A percentile compares a stretch with the other conserved stretches of the same genome.
Conservation (phyloP, 2,888 invertebrate genomes). For the Tenthredo notha region DNA sequence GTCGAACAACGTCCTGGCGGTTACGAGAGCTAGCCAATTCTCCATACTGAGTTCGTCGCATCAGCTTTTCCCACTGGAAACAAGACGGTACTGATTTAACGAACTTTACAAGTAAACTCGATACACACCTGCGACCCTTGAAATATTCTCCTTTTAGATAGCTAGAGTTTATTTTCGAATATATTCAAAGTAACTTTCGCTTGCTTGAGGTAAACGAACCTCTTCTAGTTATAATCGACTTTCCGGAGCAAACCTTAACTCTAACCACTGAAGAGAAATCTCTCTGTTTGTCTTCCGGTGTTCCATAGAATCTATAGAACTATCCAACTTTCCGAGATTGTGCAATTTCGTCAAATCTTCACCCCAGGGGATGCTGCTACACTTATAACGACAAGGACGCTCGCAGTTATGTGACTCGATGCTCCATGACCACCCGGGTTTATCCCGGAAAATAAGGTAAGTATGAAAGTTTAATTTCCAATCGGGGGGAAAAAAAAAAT, state of each 20-base stretch:
- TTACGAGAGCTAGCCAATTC: constrained; percentile 69
- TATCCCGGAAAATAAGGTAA: not conserved
- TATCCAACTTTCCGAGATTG: not conserved
- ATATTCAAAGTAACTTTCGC: constrained; percentile 17
- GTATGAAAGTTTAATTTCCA: constrained; percentile 67
- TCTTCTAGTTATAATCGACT: not conserved
- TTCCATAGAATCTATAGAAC: constrained; percentile 24
- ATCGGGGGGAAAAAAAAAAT: constrained; percentile 63
- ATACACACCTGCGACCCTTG: not conserved
- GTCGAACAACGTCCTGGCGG: constrained; percentile 65
- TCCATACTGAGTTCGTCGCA: constrained; percentile 70
- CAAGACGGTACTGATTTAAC: constrained; percentile 54
- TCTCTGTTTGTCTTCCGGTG: constrained; percentile 3
- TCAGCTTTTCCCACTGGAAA: constrained; percentile 71
- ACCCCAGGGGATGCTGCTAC: not conserved
- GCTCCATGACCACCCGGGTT: not conserved
- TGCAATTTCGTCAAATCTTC: constrained; percentile 16
- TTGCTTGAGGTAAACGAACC: not conserved
- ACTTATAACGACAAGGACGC: constrained; percentile 19
- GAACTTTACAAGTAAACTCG: constrained; percentile 3
- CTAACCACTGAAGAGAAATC: not conserved
- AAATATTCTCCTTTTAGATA: not conserved
- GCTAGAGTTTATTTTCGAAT: not conserved
- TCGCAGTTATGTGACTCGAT: not conserved
- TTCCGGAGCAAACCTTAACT: not conserved